Conservation (phyloP, 2,113 vertebrate genomes). For the Uria lomvia region DNA sequence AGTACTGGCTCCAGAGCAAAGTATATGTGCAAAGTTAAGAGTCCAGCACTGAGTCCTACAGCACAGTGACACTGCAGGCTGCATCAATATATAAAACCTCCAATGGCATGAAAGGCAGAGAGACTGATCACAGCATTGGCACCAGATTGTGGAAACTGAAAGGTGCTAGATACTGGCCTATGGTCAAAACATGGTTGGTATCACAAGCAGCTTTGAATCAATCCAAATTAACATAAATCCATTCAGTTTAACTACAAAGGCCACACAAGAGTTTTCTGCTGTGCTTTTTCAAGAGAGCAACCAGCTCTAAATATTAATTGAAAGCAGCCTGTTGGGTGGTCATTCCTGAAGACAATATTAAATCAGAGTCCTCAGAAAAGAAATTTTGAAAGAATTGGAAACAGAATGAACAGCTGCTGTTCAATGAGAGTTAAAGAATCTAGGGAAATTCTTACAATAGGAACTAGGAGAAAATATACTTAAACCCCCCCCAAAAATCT, state of each 20-base stretch:
- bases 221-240: not conserved
- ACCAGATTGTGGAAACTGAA: not conserved
- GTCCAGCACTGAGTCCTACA: not conserved
- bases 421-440: not conserved
- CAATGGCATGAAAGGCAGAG: too few species aligned
- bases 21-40: not conserved
- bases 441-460: not conserved
- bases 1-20: not conserved
- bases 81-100: not conserved
- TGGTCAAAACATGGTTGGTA: not conserved
- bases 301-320: not conserved
- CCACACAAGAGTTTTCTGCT: not conserved
- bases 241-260: not conserved
- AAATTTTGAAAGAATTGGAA: not conserved
- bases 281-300: not conserved
- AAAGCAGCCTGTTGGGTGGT: not conserved
- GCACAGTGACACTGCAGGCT: not conserved
- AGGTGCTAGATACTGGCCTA: not conserved
- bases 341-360: not conserved
- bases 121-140: not conserved
- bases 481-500: not conserved
- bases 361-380: not conserved
- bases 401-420: not conserved
- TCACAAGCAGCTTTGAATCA: not conserved
- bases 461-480: not conserved